Percentiles rank a stretch among this genome's conserved stretches.
These are phyloP conservation scores for Meandrina meandrites DNA, from an alignment of 92 coral and sea anemone species.

Conservation along the genomic window DNA sequence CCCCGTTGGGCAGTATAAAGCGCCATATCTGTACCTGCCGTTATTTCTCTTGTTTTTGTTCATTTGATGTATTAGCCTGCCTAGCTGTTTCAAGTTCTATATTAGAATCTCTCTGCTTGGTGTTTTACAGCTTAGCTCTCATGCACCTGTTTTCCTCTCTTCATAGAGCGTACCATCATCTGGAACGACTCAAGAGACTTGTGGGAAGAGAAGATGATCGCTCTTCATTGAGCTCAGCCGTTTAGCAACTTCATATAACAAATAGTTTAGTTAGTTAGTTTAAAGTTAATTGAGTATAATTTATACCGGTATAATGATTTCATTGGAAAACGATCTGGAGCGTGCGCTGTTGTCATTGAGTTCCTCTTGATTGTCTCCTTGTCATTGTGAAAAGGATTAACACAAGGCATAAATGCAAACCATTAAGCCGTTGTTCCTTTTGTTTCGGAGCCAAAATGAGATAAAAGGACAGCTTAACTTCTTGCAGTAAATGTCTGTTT, in stretches of 20 bases:
- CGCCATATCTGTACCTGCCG: no score
- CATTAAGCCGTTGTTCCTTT: not conserved
- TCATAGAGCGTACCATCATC: constrained; percentile 92
- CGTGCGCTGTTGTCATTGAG: not conserved
- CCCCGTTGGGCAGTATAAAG: not conserved
- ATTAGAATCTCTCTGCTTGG: not conserved
- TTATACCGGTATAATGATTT: not conserved
- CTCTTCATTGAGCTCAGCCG: constrained; percentile 72
- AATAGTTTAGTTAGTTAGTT: not conserved
- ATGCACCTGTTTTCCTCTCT: not conserved
- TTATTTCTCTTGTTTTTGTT: no score
- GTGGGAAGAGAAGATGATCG: constrained; percentile 91
- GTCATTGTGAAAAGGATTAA: not conserved
- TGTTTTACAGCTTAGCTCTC: not conserved
- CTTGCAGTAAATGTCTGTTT: not conserved
- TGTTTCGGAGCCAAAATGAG: not conserved
- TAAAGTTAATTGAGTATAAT: not conserved
- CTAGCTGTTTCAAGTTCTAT: not conserved
- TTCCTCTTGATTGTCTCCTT: not conserved
- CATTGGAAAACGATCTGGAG: not conserved
- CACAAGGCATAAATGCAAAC: no score
- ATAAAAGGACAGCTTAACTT: not conserved
- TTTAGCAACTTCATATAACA: not conserved
- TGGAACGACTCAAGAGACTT: constrained; percentile 92
- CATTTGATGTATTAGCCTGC: not conserved